These are phyloP conservation scores for Caenorhabditis imperialis DNA, from an alignment of 2,888 invertebrate species.

Conservation along the genomic window DNA sequence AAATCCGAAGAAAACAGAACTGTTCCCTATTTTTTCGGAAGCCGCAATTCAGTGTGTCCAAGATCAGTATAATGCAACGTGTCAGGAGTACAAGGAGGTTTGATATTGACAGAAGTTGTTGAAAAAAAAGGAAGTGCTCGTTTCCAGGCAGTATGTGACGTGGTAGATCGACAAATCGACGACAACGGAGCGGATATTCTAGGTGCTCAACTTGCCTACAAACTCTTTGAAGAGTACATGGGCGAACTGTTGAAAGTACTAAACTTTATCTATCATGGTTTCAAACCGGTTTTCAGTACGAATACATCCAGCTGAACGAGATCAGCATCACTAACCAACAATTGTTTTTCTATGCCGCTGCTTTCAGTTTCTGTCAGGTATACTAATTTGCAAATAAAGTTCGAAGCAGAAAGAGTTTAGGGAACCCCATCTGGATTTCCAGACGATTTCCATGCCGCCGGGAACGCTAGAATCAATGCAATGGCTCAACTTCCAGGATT, in stretches of 20 bases:
- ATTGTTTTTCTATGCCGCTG: conserved; percentile 7
- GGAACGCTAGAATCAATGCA: neutral
- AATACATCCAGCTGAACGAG: neutral
- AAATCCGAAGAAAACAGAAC: neutral
- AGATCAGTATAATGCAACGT: conserved; percentile 2
- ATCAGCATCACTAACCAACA: conserved; percentile 8
- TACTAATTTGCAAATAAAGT: too few relatives aligned
- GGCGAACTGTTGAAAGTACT: neutral
- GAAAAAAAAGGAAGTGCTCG: neutral
- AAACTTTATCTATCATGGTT: neutral
- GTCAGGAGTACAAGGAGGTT: neutral
- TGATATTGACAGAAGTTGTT: too few relatives aligned
- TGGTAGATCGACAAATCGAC: neutral
- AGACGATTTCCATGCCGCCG: neutral
- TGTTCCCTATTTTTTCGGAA: neutral
- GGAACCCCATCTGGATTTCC: too few relatives aligned
- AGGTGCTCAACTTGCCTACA: conserved; percentile 9
- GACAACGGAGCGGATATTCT: conserved; percentile 24
- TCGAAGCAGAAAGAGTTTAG: too few relatives aligned
- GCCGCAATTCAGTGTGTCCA: neutral
- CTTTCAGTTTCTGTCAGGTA: too few relatives aligned
- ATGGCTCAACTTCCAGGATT: neutral
- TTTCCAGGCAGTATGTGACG: conserved; percentile 1
- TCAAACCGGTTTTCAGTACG: neutral
- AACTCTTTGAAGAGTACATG: neutral